Base-by-base conservation (phyloP, 2,797 vertebrate species). In the Orientallactaga sibirica region DNA sequence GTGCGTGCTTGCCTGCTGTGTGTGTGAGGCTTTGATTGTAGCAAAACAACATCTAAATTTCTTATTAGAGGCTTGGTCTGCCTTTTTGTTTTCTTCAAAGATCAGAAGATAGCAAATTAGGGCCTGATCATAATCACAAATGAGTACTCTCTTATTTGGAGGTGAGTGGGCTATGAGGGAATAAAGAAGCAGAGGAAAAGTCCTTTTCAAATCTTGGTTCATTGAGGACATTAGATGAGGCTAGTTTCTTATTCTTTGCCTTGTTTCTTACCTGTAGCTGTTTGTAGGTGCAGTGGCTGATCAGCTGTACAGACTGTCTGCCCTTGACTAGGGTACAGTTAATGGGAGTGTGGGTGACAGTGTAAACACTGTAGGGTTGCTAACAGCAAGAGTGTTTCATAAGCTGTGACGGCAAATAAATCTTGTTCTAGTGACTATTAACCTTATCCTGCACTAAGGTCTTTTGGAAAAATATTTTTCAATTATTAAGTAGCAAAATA, bases 61-160 rank as follows among this genome's bases (percentile, higher is more conserved):
- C 8, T 18, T 58, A 43, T 37, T 62, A 68, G 24, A 12, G 15
- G 7, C 29, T 15, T 61, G 10, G 79, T 91, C 10, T 79, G 18
- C 27, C 29, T 85, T 11, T 14, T 88, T 92, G 33, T 77, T 74
- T 88, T 89, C 14, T 67, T 86, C 11, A 48, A 52, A 79, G 80
- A 52, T 61, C 16, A 77, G 55, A 86, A 94, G 86, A 55, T 68
- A 73, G 14, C 27, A 74, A 64, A 93, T 88, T 41, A 91, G 58
- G 27, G 43, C 24, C 43, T 92, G 43, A 77, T 37, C 24, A 22
- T 5, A 83, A 8, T 66, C 33, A 88, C n/a, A 90, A 85, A 52
- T 52, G 7, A 37, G 0, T 67, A 37, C 62, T 7, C 9, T 84
- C 52, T 84, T 61, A 7, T 88, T 93, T 43, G 29, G 37, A 81